Evolutionary conservation across 2,888 invertebrate genomes (phyloP), one percentile per base, ranked within the genome.

Genomic region (Eupithecia insigniata): DNA sequence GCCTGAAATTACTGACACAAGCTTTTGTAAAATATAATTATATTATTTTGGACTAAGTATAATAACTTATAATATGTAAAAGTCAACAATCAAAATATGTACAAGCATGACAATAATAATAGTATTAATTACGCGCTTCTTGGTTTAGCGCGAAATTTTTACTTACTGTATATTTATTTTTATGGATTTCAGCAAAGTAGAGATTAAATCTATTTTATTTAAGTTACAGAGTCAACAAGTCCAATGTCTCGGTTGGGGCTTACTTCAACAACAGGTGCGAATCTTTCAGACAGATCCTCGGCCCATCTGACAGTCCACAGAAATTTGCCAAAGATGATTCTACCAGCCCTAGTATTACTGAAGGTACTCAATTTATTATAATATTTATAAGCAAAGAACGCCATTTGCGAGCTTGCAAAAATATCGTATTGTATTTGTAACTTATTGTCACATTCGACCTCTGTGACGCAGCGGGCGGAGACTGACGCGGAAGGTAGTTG

Each of bases 191-290:
- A n/a, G n/a, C n/a, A n/a, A n/a, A n/a, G n/a, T n/a, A n/a, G n/a
- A n/a, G n/a, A n/a, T n/a, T 32, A 32, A 36, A 36, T 36, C 4
- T 60, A 60, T 60, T 28, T 4, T 68, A 86, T 86, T 8, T 30
- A 76, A 69, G 71, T 86, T 89, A 68, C 80, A 92, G 92, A 55
- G 78, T 84, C 62, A 89, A 85, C 71, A 88, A 85, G 69, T 87
- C 90, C 51, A 87, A 89, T 66, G 69, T 89, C 73, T 93, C 93
- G 32, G 86, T 92, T 43, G 93, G 93, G 39, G 84, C 90, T 3
- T 94, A 94, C 77, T 94, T 94, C 75, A 86, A 90, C 78, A 89
- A 89, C 34, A 85, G 90, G 78, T 93, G 93, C 78, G 84, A 87
- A 3, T 90, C 90, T 12, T 90, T 93, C 79, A 84, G 83, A 0